These are phyloP conservation scores for Sigmodon hispidus DNA, from an alignment of 2,113 vertebrate genomes.

Conservation along the genomic window DNA sequence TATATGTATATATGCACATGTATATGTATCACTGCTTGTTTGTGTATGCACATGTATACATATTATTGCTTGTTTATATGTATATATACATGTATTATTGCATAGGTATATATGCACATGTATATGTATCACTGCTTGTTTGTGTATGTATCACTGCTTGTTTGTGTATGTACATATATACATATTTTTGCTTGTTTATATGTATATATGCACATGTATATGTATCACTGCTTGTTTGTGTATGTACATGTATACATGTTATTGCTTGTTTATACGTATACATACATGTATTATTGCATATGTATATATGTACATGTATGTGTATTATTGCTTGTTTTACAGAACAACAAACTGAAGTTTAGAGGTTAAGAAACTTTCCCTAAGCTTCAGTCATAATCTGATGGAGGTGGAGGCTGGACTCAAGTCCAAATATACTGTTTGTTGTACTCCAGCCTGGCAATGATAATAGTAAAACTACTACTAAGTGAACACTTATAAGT, in stretches of 20 bases:
- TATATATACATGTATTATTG: neutral
- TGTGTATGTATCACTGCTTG: neutral
- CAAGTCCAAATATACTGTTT: constrained; percentile 12
- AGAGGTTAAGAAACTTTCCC: constrained; percentile 39
- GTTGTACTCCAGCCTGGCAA: neutral
- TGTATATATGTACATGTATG: neutral
- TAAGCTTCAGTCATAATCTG: neutral
- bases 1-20: neutral
- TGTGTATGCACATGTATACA: neutral
- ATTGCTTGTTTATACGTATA: neutral
- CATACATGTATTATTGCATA: neutral
- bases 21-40: neutral
- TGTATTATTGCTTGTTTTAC: neutral
- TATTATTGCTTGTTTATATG: neutral
- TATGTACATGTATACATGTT: neutral
- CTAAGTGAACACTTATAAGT: neutral
- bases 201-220: neutral
- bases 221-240: neutral
- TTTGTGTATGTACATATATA: neutral
- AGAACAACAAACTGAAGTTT: constrained; percentile 27
- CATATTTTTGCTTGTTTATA: neutral
- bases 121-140: neutral
- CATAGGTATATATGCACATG: neutral
- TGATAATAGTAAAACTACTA: neutral
- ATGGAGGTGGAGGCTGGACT: neutral